phyloP scores from a whole-genome alignment of 2,113 vertebrate species.

The Numida meleagris region DNA sequence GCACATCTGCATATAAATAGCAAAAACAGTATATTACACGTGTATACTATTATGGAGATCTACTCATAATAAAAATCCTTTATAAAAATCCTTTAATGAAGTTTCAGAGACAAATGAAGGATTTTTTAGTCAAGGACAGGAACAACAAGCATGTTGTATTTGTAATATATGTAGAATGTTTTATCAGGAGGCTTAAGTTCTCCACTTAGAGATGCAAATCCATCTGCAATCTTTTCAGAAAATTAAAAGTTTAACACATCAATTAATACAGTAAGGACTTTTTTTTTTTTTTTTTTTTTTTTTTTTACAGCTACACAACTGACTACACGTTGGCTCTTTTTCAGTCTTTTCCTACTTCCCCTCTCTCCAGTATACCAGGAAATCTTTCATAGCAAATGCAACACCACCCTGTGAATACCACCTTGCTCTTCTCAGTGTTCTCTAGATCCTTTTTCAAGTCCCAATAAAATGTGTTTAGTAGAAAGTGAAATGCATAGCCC shows the following conservation, averaged over 20 bases:
- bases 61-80: neutral
- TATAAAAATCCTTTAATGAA: neutral
- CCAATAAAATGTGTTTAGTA: neutral
- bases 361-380: neutral
- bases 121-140: neutral
- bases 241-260: constrained; percentile 9
- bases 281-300: no score
- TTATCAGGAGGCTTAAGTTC: neutral
- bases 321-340: neutral
- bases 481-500: neutral
- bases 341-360: neutral
- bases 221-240: neutral
- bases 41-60: neutral
- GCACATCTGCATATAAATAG: neutral
- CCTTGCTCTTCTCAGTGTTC: neutral
- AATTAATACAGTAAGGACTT: neutral
- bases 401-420: neutral
- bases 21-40: neutral
- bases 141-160: neutral
- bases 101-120: neutral
- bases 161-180: neutral
- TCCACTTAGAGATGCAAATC: neutral
- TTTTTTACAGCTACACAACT: neutral
- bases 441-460: neutral
- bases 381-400: neutral